Evolutionary conservation across 2,113 vertebrate genomes (phyloP).

Genomic region (Lophura nycthemera): DNA sequence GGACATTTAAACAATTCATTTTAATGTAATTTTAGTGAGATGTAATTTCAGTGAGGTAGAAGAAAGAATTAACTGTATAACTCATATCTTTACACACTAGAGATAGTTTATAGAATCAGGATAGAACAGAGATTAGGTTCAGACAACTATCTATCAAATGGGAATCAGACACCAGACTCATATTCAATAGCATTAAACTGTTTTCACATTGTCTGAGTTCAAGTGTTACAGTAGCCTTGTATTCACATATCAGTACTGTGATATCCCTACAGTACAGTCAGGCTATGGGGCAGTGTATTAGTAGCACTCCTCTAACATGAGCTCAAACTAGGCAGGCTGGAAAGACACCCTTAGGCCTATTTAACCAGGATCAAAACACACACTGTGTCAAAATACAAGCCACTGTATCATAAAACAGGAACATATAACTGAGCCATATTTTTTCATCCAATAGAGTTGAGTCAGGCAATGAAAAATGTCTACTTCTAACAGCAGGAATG

Average conservation of each 20-base stretch:
- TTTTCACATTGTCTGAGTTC: not conserved
- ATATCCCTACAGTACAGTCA: not conserved
- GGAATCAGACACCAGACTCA: not conserved
- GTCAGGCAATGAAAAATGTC: not conserved
- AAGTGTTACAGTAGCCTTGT: not conserved
- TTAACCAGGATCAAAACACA: not conserved
- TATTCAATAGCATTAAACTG: not conserved
- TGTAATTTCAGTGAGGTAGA: not conserved
- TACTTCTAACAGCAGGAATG: not conserved
- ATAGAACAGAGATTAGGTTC: not conserved
- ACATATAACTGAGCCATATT: not conserved
- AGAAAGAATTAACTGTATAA: not conserved
- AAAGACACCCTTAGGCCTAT: not conserved
- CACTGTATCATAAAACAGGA: not conserved
- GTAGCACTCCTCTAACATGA: not conserved
- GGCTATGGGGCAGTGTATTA: not conserved
- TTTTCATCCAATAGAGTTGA: not conserved
- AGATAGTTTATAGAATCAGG: not conserved
- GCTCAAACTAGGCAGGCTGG: not conserved
- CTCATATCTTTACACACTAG: not conserved
- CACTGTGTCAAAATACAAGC: not conserved
- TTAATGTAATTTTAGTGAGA: not conserved
- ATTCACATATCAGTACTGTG: not conserved
- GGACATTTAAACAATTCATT: not conserved
- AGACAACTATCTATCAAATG: not conserved